Evolutionary conservation across 2,797 vertebrate genomes (phyloP), one percentile per base, ranked within the genome.

Genomic region (Cynopterus sphinx): DNA sequence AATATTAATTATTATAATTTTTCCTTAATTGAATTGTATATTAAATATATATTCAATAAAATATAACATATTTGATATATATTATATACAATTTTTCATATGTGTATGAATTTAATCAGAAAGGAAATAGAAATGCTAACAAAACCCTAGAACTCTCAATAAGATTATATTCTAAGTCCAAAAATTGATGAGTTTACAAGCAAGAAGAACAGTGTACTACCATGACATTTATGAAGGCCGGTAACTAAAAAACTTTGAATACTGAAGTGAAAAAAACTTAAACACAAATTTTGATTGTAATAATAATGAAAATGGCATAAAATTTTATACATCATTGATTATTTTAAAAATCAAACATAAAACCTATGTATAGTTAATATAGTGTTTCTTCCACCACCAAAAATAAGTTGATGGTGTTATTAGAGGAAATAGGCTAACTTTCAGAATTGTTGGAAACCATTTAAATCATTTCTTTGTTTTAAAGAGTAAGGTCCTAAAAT

Each of bases 81-180:
- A 59, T 70, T 81, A 61, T 3, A 86, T 59, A 75, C 49, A 68
- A 49, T 46, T 33, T 84, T 75, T 55, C 81, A 53, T 10, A 46
- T 9, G 22, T 71, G 21, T 28, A 84, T n/a, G 4, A 94, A 87
- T 75, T 95, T 85, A 93, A 93, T 19, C 67, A 63, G 71, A 84
- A 70, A 39, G 9, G 1, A 78, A 82, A 57, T 65, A 19, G n/a
- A 78, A 94, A 68, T 77, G 26, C 10, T 39, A 82, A 82, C n/a
- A 78, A 89, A 85, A 74, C 17, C 36, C 11, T 61, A 49, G 51
- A 53, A 61, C 4, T 67, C 16, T 93, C 3, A 0, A 74, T 19
- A 90, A 85, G 39, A 78, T 28, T 71, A 33, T 65, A 49, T 51
- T 61, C 77, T 51, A 70, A 22, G 21, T 71, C 49, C 65, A 36